A percentile compares a stretch with the other conserved stretches of the same genome.
These are phyloP conservation scores for Gila orcuttii DNA, from an alignment of 2,113 vertebrate genomes.

Conservation along the genomic window DNA sequence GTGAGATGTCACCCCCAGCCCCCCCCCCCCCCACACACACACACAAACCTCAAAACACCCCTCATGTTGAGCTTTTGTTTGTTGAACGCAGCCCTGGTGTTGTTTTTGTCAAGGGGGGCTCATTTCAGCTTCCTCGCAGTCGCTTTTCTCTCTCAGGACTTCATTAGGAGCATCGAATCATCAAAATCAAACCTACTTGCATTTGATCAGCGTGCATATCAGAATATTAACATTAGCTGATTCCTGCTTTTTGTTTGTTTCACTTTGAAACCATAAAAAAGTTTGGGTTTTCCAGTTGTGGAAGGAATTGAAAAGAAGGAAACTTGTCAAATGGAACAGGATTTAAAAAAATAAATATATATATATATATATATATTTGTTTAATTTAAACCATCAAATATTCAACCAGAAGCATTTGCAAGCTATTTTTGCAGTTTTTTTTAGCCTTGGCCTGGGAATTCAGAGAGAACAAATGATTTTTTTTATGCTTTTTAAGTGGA, in stretches of 20 bases:
- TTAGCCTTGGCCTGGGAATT: slow-evolving; percentile 27
- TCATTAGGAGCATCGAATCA: slow-evolving; percentile 37
- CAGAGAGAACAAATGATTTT: not conserved
- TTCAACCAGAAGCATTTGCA: slow-evolving; percentile 9
- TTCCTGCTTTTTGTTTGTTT: slow-evolving; percentile 26
- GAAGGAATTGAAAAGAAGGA: slow-evolving; percentile 6
- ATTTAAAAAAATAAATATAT: no score
- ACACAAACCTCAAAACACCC: not conserved
- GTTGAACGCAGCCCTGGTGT: slow-evolving; percentile 31
- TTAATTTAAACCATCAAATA: slow-evolving; percentile 23
- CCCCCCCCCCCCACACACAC: not conserved
- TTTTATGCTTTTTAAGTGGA: slow-evolving; percentile 12
- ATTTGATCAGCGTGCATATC: slow-evolving; percentile 42
- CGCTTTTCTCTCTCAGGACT: slow-evolving; percentile 39
- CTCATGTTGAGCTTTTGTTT: slow-evolving; percentile 42
- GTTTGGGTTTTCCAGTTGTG: slow-evolving; percentile 16
- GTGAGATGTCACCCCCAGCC: not conserved
- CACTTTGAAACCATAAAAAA: not conserved
- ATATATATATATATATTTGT: not conserved
- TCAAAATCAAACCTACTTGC: slow-evolving; percentile 1
- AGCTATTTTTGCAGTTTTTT: slow-evolving; percentile 22
- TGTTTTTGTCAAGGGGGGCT: slow-evolving; percentile 10
- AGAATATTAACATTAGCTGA: slow-evolving; percentile 24
- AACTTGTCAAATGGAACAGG: not conserved
- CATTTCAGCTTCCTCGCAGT: not conserved